phyloP scores from a whole-genome alignment of 1,140 invertebrate species.

The Coboldia fuscipes region DNA sequence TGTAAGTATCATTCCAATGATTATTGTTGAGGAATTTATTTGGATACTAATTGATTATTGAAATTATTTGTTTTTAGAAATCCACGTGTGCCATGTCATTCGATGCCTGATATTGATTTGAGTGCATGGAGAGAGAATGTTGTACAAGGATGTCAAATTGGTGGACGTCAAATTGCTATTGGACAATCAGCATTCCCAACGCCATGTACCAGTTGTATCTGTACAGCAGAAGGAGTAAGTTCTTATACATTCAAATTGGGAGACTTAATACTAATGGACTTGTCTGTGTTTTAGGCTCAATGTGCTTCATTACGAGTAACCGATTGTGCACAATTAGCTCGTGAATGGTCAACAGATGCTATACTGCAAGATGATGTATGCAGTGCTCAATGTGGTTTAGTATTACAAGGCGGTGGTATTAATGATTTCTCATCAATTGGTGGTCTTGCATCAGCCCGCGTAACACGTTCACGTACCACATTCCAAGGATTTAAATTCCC shows the following conservation, averaged over 20 bases:
- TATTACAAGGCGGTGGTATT: slow-evolving; percentile 12
- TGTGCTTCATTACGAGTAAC: slow-evolving; percentile 76
- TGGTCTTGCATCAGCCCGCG: slow-evolving; percentile 12
- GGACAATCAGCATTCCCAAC: slow-evolving; percentile 64
- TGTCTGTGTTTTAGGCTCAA: slow-evolving; percentile 41
- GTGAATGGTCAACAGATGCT: slow-evolving; percentile 59
- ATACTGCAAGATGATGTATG: slow-evolving; percentile 73
- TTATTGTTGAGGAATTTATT: not conserved
- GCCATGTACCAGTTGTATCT: slow-evolving; percentile 72
- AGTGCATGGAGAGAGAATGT: slow-evolving; percentile 57
- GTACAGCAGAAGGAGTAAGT: slow-evolving; percentile 61
- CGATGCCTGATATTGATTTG: slow-evolving; percentile 55
- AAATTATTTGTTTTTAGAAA: slow-evolving; percentile 28
- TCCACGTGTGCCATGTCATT: slow-evolving; percentile 56
- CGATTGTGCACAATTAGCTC: slow-evolving; percentile 59
- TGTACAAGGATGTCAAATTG: slow-evolving; percentile 56
- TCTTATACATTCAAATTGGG: not conserved
- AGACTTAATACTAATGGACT: slow-evolving; percentile 1
- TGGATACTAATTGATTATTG: not conserved
- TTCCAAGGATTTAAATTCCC: slow-evolving; percentile 33
- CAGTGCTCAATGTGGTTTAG: slow-evolving; percentile 59
- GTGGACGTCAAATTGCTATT: slow-evolving; percentile 45
- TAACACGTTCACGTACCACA: slow-evolving; percentile 20
- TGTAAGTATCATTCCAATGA: slow-evolving; percentile 31
- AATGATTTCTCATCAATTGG: slow-evolving; percentile 9